Evolutionary conservation across 2,888 invertebrate species (phyloP).

Genomic region (Antheraea yamamai): DNA sequence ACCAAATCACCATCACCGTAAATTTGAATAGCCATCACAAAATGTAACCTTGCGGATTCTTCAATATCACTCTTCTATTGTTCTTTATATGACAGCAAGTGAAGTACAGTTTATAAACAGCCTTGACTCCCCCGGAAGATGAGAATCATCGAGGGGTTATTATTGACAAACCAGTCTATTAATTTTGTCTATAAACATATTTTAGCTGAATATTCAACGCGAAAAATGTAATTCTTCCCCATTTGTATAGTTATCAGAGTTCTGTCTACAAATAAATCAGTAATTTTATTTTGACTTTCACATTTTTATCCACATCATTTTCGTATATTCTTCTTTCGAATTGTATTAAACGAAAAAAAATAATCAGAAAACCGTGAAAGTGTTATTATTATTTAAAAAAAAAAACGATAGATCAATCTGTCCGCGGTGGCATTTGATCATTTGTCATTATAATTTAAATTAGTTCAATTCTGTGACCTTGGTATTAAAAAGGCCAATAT

Average conservation of each 20-base stretch:
- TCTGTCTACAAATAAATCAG: neutral
- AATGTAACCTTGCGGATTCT: no score
- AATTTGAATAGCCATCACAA: no score
- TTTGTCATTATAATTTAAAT: neutral
- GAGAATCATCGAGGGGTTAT: no score
- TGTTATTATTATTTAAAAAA: neutral
- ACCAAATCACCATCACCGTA: no score
- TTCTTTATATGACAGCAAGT: no score
- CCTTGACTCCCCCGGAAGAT: no score
- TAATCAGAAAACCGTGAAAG: neutral
- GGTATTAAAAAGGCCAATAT: no score
- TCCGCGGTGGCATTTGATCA: neutral
- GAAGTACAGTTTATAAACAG: no score
- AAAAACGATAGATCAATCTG: neutral
- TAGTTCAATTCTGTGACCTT: neutral
- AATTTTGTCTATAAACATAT: no score
- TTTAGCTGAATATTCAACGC: neutral
- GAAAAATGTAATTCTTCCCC: neutral
- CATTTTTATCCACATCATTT: neutral
- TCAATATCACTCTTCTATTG: no score
- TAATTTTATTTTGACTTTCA: neutral
- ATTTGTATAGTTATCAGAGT: neutral
- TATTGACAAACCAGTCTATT: neutral
- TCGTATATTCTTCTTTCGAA: neutral
- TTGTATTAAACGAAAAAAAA: neutral